Conservation (phyloP, 2,113 vertebrate species). For the Neopipo cinnamomea region DNA sequence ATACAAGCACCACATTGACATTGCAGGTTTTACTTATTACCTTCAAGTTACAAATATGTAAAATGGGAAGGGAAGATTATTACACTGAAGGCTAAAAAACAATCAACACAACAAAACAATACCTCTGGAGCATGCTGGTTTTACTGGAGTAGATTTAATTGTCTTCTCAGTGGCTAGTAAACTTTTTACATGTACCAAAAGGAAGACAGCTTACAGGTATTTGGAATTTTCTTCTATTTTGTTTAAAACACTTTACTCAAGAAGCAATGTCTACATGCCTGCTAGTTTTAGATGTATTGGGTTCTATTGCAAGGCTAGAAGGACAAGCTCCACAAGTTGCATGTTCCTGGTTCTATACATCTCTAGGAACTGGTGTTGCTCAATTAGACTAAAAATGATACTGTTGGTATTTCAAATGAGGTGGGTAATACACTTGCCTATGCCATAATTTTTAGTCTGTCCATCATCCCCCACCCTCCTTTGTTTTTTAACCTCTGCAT, state of each 20-base stretch:
- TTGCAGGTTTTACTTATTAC: neutral
- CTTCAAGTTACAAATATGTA: neutral
- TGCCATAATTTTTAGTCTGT: neutral
- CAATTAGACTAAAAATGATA: neutral
- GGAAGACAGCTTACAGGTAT: neutral
- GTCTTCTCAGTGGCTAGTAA: neutral
- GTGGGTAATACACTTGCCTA: fast-evolving
- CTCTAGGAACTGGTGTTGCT: neutral
- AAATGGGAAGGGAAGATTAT: neutral
- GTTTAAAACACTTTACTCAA: neutral
- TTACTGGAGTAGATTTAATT: neutral
- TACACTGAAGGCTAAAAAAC: neutral
- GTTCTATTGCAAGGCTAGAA: neutral
- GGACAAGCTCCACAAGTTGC: neutral
- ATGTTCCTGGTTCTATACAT: neutral
- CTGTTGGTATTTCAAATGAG: neutral
- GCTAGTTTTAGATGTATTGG: neutral
- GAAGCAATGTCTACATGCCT: neutral
- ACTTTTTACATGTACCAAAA: neutral
- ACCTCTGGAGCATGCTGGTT: neutral
- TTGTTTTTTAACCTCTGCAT: neutral
- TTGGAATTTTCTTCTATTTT: neutral
- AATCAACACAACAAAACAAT: neutral
- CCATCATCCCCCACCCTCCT: fast-evolving
- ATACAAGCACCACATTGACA: neutral